Percentiles rank a stretch among this genome's conserved stretches.
Conservation (phyloP, 2,797 vertebrate genomes). For the Periparus ater region DNA sequence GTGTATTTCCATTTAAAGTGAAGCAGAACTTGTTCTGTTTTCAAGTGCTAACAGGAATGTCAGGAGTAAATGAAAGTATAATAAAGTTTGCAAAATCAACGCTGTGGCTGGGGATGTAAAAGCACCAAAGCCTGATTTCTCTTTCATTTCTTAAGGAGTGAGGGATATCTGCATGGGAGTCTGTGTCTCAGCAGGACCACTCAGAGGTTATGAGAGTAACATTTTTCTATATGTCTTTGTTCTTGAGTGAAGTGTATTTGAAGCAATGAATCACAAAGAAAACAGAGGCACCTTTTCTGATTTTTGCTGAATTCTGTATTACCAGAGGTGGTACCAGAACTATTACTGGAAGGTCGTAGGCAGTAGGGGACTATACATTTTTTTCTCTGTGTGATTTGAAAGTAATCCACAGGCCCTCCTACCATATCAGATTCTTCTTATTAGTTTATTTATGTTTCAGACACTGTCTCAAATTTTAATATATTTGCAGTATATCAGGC, state of each 20-base stretch:
- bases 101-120: neutral
- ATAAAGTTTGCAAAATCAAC: neutral
- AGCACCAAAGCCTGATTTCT: neutral
- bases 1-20: conserved; percentile 37
- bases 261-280: neutral
- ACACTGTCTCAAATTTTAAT: neutral
- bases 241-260: neutral
- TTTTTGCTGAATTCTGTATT: neutral
- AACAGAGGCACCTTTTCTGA: neutral
- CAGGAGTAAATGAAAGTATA: conserved; percentile 14
- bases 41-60: conserved; percentile 4
- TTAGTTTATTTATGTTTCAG: neutral
- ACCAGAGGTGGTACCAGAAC: neutral
- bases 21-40: conserved; percentile 46
- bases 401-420: neutral
- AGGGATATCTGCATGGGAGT: neutral
- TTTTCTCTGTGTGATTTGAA: neutral
- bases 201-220: neutral
- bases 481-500: neutral
- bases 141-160: neutral
- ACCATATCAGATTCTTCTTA: neutral
- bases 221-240: neutral
- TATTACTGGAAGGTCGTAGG: neutral
- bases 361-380: neutral
- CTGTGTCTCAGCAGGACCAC: neutral